These are phyloP conservation scores for Acestrorhynchus altus DNA, from an alignment of 2,797 vertebrate genomes.

Conservation along the genomic window DNA sequence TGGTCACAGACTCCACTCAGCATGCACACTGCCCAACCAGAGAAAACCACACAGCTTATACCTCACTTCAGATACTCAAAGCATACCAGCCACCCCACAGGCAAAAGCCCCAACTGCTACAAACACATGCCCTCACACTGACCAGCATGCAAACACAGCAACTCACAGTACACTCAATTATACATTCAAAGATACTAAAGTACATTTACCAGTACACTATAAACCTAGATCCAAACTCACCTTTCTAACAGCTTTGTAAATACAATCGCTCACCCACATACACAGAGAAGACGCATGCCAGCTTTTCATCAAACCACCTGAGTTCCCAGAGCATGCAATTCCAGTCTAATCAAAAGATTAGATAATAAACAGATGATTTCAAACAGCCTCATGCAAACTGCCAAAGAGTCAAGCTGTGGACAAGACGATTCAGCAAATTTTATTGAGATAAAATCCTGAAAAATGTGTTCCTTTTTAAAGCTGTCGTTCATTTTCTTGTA, in stretches of 20 bases:
- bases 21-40: constrained; percentile 38
- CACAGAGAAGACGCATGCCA: constrained; percentile 37
- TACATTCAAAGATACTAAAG: not conserved
- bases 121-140: constrained; percentile 57
- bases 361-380: constrained; percentile 31
- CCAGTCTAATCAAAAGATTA: constrained; percentile 28
- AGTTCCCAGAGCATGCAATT: constrained; percentile 48
- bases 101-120: constrained; percentile 76
- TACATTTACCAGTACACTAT: not conserved
- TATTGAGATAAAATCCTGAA: not conserved
- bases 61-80: constrained; percentile 7
- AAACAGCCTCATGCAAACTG: constrained; percentile 37
- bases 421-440: not conserved
- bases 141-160: constrained; percentile 30
- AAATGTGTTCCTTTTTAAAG: not conserved
- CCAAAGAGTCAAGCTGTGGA: not conserved
- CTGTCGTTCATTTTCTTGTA: not conserved
- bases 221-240: not conserved
- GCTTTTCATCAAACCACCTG: constrained; percentile 29
- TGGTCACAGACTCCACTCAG: constrained; percentile 61
- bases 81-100: constrained; percentile 64
- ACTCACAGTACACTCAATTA: not conserved
- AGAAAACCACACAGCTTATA: constrained; percentile 10
- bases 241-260: too few relatives aligned
- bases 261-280: not conserved